These are phyloP conservation scores for Oceanodroma tethys DNA, from an alignment of 2,113 vertebrate species.

Conservation along the genomic window DNA sequence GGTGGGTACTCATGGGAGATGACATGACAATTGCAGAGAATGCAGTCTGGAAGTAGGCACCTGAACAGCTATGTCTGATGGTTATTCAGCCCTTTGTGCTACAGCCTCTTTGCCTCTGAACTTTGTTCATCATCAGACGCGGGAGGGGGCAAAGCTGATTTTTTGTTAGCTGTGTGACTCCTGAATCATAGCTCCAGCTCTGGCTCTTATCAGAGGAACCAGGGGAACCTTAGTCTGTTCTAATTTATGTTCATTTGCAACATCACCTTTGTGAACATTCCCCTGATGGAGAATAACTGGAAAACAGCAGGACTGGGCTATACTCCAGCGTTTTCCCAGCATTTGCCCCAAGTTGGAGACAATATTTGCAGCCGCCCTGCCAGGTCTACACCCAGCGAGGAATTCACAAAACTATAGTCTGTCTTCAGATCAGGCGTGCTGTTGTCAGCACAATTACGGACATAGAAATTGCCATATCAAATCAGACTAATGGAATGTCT, in stretches of 20 bases:
- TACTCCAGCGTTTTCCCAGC: neutral
- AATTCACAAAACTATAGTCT: neutral
- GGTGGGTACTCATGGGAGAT: neutral
- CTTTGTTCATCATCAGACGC: neutral
- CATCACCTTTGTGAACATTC: neutral
- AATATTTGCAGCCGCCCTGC: neutral
- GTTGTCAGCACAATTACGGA: neutral
- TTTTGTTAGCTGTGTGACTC: neutral
- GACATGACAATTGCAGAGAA: neutral
- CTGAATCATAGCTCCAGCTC: neutral
- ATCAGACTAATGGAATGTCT: neutral
- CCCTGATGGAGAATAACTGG: neutral
- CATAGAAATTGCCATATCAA: neutral
- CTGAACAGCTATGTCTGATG: neutral
- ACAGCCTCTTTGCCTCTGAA: neutral
- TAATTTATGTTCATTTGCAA: neutral
- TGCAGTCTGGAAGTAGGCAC: rapidly evolving
- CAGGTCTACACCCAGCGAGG: neutral
- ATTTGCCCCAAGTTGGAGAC: neutral
- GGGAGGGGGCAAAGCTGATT: neutral
- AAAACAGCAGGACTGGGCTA: neutral
- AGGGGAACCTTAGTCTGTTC: neutral
- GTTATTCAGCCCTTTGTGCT: neutral
- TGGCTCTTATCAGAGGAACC: neutral
- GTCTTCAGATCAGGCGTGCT: neutral